These are phyloP conservation scores for Esperia sulphurella DNA, from an alignment of 2,888 invertebrate genomes.

Conservation along the genomic window DNA sequence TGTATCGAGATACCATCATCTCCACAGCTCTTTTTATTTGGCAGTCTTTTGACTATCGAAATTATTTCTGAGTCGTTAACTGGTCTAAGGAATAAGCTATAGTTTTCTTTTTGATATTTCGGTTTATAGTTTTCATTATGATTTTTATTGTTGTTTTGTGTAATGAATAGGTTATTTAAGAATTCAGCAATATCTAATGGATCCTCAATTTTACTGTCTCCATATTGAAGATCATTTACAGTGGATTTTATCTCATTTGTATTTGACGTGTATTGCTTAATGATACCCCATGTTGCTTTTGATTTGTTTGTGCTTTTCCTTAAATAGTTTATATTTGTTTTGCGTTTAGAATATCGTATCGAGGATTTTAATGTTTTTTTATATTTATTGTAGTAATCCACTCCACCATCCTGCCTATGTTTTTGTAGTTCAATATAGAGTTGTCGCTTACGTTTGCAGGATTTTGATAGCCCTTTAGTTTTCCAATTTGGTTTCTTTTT, in stretches of 20 bases:
- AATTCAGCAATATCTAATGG: neutral
- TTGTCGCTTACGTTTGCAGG: neutral
- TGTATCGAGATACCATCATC: slow-evolving; percentile 9
- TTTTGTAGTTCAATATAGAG: neutral
- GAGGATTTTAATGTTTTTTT: neutral
- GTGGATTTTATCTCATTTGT: neutral
- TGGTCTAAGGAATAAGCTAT: neutral
- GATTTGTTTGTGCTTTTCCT: neutral
- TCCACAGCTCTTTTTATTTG: slow-evolving; percentile 16
- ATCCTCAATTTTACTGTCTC: neutral
- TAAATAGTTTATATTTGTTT: neutral
- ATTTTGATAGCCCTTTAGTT: neutral
- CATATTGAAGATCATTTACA: neutral
- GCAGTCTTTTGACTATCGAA: slow-evolving; percentile 3
- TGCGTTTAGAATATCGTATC: neutral
- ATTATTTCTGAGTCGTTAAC: neutral
- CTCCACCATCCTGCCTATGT: neutral
- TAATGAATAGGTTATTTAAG: neutral
- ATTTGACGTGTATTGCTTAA: neutral
- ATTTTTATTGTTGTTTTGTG: neutral
- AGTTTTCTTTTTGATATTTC: neutral
- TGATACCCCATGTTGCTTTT: neutral
- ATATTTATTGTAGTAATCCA: neutral
- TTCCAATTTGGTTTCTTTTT: too few species aligned
- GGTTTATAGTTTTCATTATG: neutral